These are phyloP conservation scores for Molorchus minor DNA, from an alignment of 2,888 invertebrate species.

Conservation along the genomic window DNA sequence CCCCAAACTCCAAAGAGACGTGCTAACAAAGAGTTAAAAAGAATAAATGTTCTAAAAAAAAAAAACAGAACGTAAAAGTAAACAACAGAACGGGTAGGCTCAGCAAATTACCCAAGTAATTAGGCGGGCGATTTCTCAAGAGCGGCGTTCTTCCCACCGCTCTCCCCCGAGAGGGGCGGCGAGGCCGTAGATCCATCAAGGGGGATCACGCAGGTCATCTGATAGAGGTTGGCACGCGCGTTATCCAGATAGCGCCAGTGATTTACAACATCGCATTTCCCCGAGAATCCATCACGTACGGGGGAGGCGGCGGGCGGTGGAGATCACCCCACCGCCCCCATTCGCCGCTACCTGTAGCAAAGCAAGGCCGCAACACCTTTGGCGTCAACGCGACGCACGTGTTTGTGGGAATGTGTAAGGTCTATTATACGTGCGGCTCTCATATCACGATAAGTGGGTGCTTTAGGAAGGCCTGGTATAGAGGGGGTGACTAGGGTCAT, in stretches of 20 bases:
- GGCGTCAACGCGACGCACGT: slow-evolving; percentile 34
- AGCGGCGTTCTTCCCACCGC: no score
- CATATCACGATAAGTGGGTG: no score
- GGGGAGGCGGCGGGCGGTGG: slow-evolving; percentile 25
- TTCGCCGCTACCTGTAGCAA: slow-evolving; percentile 35
- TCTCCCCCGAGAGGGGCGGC: slow-evolving; percentile 28
- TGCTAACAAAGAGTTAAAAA: slow-evolving; percentile 4
- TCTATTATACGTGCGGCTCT: no score
- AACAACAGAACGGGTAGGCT: slow-evolving; percentile 14
- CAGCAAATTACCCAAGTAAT: slow-evolving; percentile 34
- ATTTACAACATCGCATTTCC: slow-evolving; percentile 58
- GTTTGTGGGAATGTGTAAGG: slow-evolving; percentile 18
- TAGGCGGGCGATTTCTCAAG: slow-evolving; percentile 37
- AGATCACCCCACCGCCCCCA: slow-evolving; percentile 24
- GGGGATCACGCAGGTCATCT: slow-evolving; percentile 60
- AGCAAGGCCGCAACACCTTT: slow-evolving; percentile 38
- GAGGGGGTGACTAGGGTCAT: no score
- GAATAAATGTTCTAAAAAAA: slow-evolving; percentile 10
- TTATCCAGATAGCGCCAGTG: slow-evolving; percentile 58
- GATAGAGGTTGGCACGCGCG: slow-evolving; percentile 59
- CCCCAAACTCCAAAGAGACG: no score
- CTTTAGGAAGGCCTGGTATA: no score
- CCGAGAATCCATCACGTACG: slow-evolving; percentile 57
- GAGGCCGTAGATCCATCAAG: slow-evolving; percentile 55
- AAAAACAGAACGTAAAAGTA: slow-evolving; percentile 11